These are phyloP conservation scores for Forficula auricularia DNA, from an alignment of 1,140 invertebrate species.

Conservation along the genomic window DNA sequence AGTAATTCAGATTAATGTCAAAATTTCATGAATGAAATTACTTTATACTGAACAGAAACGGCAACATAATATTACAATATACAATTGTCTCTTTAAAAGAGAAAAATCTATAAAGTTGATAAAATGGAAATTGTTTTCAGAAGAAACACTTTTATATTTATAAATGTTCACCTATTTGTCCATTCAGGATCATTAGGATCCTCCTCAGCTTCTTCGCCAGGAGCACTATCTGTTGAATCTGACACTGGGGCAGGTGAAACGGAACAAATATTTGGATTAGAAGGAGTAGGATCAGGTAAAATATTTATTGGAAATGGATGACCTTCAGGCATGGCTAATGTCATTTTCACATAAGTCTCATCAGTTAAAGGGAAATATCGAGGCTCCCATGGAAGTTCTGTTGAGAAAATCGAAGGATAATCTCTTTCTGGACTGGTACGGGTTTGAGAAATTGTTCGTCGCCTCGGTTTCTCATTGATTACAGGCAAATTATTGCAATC, in stretches of 20 bases:
- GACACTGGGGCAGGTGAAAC: conserved; percentile 29
- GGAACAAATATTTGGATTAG: conserved; percentile 1
- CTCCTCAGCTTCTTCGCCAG: conserved; percentile 39
- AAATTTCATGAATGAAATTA: no score
- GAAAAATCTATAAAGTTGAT: no score
- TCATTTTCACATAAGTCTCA: conserved; percentile 47
- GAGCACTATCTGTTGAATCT: conserved; percentile 40
- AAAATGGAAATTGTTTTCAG: no score
- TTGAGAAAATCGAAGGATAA: conserved; percentile 2
- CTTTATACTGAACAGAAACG: no score
- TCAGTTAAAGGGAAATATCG: conserved; percentile 57
- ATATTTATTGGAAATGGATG: conserved; percentile 28
- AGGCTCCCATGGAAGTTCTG: conserved; percentile 43
- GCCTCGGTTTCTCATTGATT: background rate
- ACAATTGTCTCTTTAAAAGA: no score
- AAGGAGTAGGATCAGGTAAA: conserved; percentile 16
- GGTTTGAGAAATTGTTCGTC: background rate
- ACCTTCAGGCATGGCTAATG: conserved; percentile 44
- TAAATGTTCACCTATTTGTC: conserved; percentile 22
- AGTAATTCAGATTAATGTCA: no score
- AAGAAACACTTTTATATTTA: no score
- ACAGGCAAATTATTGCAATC: background rate
- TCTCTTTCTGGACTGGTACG: background rate
- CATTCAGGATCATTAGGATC: conserved; percentile 70
- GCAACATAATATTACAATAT: no score